Base-by-base conservation (phyloP, 2,888 invertebrate genomes). In the Calliopum simillimum region DNA sequence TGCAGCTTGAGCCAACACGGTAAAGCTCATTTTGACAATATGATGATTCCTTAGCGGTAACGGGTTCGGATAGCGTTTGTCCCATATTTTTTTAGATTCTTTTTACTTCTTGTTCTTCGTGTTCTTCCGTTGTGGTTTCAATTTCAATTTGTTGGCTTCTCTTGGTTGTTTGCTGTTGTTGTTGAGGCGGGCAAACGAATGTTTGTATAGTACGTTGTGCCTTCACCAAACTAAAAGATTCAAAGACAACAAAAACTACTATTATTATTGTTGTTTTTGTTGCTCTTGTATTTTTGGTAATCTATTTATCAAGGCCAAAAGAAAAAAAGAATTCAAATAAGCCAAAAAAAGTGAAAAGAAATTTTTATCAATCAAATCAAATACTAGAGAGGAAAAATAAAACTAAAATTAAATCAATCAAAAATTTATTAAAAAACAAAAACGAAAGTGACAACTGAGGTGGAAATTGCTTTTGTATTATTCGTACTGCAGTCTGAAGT, bases 51-150 rank as follows among this genome's bases (percentile, higher is more conserved):
- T 95, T 95, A 75, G 92, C 90, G 41, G 98, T 98, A 76, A 98
- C 94, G 55, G 99, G 99, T 88, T 99, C 98, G 72, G 97, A 96
- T 75, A 99, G 88, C 79, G 98, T 98, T 88, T 98, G 98, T 80
- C 99, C 99, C 99, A 99, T 99, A 59, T 73, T 76, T 51, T n/a
- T n/a, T 51, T 19, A 41, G 3, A 53, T 33, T 67, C n/a, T 55
- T 21, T 51, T 16, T 23, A 55, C 3, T 23, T 61, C 16, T 33
- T 47, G 19, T 65, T 51, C 44, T 33, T 21, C 58, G 6, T 46
- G 19, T 43, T 16, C n/a, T 16, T 58, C 21, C 33, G 16, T 19
- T 21, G 25, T 19, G 21, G 19, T 63, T 33, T 41, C 61, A 2
- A 53, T 21, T 12, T 46, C 21, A 25, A 41, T 16, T 51, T 25